Conservation (phyloP, 37 sponge, comb jelly and placozoan species). For the Cliona cf. orientalis region DNA sequence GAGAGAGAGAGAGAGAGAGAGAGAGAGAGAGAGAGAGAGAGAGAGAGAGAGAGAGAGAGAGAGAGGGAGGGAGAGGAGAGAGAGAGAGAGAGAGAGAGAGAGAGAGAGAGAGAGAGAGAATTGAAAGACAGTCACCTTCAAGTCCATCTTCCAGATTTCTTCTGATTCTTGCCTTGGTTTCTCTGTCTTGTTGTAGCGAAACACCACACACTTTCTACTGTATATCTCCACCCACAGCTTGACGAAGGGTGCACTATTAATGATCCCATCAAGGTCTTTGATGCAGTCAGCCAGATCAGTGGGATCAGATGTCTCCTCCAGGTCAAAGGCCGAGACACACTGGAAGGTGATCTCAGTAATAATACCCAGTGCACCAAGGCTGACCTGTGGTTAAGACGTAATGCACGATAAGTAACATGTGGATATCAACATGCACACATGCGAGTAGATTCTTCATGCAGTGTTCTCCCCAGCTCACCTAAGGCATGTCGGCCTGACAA, state of each 20-base stretch:
- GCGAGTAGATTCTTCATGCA: neutral
- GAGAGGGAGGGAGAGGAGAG: too few relatives aligned
- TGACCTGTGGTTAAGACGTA: slow-evolving; percentile 10
- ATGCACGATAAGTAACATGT: too few relatives aligned
- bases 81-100: too few relatives aligned
- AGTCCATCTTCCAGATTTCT: neutral
- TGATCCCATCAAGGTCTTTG: neutral
- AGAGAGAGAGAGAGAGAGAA: too few relatives aligned
- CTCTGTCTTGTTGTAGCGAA: neutral
- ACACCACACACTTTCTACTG: slow-evolving; percentile 41
- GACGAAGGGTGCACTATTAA: slow-evolving; percentile 34
- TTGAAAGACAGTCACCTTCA: too few relatives aligned
- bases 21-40: slow-evolving; percentile 3
- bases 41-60: too few relatives aligned
- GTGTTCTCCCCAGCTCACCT: too few relatives aligned
- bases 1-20: slow-evolving; percentile 15
- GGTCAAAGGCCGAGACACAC: slow-evolving; percentile 53
- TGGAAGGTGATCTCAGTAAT: slow-evolving; percentile 68
- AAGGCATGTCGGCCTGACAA: too few relatives aligned
- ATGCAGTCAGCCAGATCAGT: slow-evolving; percentile 32
- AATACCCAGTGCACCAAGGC: slow-evolving; percentile 68
- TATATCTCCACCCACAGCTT: slow-evolving; percentile 65
- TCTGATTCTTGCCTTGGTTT: neutral
- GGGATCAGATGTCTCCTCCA: slow-evolving; percentile 20
- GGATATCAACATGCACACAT: neutral